Evolutionary conservation across 1,140 invertebrate genomes (phyloP), one percentile per base, ranked within the genome.

Genomic region (Odontomachus brunneus): DNA sequence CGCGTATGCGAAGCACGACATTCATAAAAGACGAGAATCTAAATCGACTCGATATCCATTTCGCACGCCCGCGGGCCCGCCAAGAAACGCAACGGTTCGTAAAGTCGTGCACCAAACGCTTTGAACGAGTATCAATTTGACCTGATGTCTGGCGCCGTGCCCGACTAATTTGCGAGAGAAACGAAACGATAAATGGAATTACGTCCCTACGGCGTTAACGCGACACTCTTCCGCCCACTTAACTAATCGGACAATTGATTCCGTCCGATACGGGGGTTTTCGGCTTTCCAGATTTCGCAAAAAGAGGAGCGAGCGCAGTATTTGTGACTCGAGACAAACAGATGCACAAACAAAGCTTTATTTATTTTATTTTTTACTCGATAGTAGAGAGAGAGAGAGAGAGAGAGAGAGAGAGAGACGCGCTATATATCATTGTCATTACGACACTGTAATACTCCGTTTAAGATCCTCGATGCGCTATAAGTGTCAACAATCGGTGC

Each of bases 41-140:
- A 33, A 22, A 17, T 65, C 49, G 3, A 51, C 38, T 51, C n/a
- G n/a, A n/a, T n/a, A n/a, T n/a, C n/a, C 44, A 5, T 55, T 80
- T 12, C 65, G 24, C 19, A 9, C 24, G 4, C 24, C 19, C 24
- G n/a, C 5, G 22, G 4, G 57, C 22, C 26, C 44, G 65, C 33
- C 75, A 80, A 80, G 51, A 48, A 57, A 26, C 67, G 5, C 3
- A 55, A 24, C 9, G 2, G 29, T 4, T 78, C 22, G 12, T 66
- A 78, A 69, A 29, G n/a, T 48, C 24, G 33, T 24, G 22, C 38
- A 44, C 1, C 11, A 24, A 29, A n/a, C 3, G 3, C 11, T 3
- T 66, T 12, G 24, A 14, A 17, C 2, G 22, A 51, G 11, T 38
- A 69, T 55, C 22, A 78, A 67, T 67, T 24, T 2, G 0, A 44